These are phyloP conservation scores for Epsilonema sp. DNA, from an alignment of 2,888 invertebrate genomes.

Conservation along the genomic window DNA sequence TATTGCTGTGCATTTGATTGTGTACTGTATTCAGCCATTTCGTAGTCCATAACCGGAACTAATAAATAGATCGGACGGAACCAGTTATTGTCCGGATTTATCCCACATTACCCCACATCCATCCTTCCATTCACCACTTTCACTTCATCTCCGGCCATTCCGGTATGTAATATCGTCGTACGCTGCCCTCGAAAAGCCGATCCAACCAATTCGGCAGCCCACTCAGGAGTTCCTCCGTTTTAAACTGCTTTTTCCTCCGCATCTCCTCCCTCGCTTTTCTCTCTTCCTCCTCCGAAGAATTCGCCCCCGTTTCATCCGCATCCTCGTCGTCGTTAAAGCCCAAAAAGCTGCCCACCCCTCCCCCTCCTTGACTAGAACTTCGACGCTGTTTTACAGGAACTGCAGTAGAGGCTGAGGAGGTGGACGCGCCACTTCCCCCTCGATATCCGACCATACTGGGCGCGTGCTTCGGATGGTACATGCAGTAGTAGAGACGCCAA, in stretches of 20 bases:
- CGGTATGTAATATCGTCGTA: constrained; percentile 80
- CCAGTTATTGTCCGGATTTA: too few species aligned
- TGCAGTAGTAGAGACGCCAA: constrained; percentile 88
- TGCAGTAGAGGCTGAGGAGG: neutral
- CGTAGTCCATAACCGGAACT: too few species aligned
- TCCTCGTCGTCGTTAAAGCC: constrained; percentile 14
- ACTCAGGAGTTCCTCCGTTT: constrained; percentile 59
- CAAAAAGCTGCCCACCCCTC: constrained; percentile 9
- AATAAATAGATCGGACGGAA: too few species aligned
- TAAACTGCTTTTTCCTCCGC: constrained; percentile 24
- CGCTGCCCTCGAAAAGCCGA: constrained; percentile 80
- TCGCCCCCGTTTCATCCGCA: too few species aligned
- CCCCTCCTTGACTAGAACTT: neutral
- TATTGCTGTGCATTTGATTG: too few species aligned
- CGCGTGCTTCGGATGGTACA: constrained; percentile 89
- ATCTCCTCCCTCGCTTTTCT: too few species aligned
- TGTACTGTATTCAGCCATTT: too few species aligned
- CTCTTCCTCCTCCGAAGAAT: too few species aligned
- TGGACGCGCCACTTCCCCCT: neutral
- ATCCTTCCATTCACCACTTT: too few species aligned
- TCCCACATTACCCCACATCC: too few species aligned
- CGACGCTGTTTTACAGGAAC: neutral
- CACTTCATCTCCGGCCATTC: constrained; percentile 55
- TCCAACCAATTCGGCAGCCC: constrained; percentile 91
- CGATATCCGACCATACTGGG: constrained; percentile 9